Evolutionary conservation across 2,888 invertebrate genomes (phyloP), one percentile per base, ranked within the genome.

Genomic region (Drosophila formosana): DNA sequence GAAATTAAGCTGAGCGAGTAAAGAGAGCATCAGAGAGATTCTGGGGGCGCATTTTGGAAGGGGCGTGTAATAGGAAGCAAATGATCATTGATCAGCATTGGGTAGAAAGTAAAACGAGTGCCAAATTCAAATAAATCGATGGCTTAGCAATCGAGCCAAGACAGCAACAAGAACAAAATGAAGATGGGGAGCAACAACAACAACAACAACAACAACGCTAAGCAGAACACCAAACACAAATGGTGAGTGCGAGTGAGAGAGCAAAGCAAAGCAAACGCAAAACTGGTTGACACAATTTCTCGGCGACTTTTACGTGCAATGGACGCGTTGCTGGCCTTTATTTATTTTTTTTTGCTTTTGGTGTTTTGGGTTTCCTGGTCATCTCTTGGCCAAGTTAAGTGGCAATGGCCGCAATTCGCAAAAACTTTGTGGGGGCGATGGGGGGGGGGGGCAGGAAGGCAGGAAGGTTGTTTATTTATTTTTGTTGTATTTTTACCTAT

Each of bases 221-320:
- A 51, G 55, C 51, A 82, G 68, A 72, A 73, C 72, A 84, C 69
- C 69, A 71, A 75, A 64, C 65, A 50, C 37, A 52, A 64, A 47
- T 50, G 47, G 45, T 32, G 46, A 53, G 37, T 37, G 34, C 7
- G 39, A 39, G 39, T 39, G 39, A 13, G 13, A 41, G 67, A 50
- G 34, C 55, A 55, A 55, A 50, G 34, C 55, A 55, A 55, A 37
- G 41, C 52, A 32, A 63, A 57, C 43, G 32, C 58, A 80, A 80
- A 76, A 86, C 86, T 90, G 90, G 85, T 89, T 85, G 86, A 86
- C 86, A 86, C 86, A 90, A 90, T 86, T 86, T 81, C 90, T 87
- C 78, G 75, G 55, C 84, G 71, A 89, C 89, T 86, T 86, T 89
- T 80, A 86, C 87, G 76, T 86, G 72, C 74, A 83, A 71, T 88